Percentiles rank a stretch among this genome's conserved stretches.
Evolutionary conservation across 2,113 vertebrate genomes (phyloP).

Genomic region (Brachyhypopomus occidentalis): DNA sequence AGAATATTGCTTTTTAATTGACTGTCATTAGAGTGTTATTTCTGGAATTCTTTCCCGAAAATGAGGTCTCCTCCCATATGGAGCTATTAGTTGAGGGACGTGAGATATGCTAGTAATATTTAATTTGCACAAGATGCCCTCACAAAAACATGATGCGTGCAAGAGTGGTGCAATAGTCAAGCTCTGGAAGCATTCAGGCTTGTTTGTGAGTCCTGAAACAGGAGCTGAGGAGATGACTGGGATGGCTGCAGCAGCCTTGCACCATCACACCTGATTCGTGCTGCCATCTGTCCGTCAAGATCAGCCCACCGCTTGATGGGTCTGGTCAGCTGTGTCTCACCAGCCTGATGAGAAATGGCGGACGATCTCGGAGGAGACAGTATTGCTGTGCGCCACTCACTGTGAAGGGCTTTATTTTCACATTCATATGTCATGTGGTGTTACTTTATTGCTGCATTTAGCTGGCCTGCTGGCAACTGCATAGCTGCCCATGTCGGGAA

Average conservation of each 20-base stretch:
- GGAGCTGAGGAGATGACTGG: slow-evolving; percentile 2
- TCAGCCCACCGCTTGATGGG: not conserved
- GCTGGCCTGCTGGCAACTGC: slow-evolving; percentile 13
- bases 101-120: slow-evolving; percentile 55
- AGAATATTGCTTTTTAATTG: slow-evolving; percentile 67
- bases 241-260: not conserved
- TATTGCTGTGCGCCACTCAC: not conserved
- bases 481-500: slow-evolving; percentile 7
- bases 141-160: not conserved
- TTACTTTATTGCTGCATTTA: slow-evolving; percentile 16
- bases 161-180: slow-evolving; percentile 42
- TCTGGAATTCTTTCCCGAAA: slow-evolving; percentile 57
- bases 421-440: not conserved
- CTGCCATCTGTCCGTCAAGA: slow-evolving; percentile 13
- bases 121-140: slow-evolving; percentile 35
- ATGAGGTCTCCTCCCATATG: slow-evolving; percentile 61
- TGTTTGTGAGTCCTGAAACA: slow-evolving; percentile 10
- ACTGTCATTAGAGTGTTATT: slow-evolving; percentile 62
- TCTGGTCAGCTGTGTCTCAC: not conserved
- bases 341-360: not conserved
- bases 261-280: slow-evolving; percentile 20
- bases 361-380: not conserved
- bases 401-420: slow-evolving; percentile 19
- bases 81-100: slow-evolving; percentile 51
- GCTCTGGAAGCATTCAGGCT: slow-evolving; percentile 36